phyloP scores from a whole-genome alignment of 2,888 invertebrate genomes.

The Macrophya alboannulata region DNA sequence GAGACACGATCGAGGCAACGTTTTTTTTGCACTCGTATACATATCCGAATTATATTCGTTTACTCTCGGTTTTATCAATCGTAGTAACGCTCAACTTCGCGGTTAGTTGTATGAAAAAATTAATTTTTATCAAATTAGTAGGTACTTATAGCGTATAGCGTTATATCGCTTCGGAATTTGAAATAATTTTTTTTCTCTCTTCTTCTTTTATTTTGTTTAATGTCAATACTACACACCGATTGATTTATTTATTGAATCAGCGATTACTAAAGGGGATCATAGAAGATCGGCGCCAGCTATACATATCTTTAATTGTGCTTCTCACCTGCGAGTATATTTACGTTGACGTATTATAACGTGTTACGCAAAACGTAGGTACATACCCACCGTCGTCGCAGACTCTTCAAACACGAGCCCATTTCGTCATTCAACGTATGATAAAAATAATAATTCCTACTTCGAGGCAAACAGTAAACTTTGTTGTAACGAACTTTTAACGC shows the following conservation, averaged over 20 bases:
- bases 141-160: not conserved
- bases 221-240: not conserved
- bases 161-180: conserved; percentile 11
- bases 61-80: not conserved
- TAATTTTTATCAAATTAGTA: not conserved
- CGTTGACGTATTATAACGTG: conserved; percentile 39
- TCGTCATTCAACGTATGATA: conserved; percentile 44
- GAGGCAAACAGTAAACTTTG: conserved; percentile 34
- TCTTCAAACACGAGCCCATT: conserved; percentile 49
- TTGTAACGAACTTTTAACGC: conserved; percentile 23
- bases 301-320: conserved; percentile 13
- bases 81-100: not conserved
- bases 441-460: conserved; percentile 34
- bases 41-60: not conserved
- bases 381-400: conserved; percentile 2
- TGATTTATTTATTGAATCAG: conserved; percentile 7
- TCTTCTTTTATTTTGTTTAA: not conserved
- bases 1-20: conserved; percentile 6
- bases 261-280: conserved; percentile 10
- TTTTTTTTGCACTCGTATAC: conserved; percentile 10
- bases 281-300: conserved; percentile 38
- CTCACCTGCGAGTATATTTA: conserved; percentile 38
- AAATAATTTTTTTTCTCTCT: not conserved
- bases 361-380: conserved; percentile 27
- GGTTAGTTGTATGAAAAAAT: not conserved